A percentile compares a stretch with the other conserved stretches of the same genome.
Conservation (phyloP, 2,797 vertebrate genomes). For the Serranus cabrilla region DNA sequence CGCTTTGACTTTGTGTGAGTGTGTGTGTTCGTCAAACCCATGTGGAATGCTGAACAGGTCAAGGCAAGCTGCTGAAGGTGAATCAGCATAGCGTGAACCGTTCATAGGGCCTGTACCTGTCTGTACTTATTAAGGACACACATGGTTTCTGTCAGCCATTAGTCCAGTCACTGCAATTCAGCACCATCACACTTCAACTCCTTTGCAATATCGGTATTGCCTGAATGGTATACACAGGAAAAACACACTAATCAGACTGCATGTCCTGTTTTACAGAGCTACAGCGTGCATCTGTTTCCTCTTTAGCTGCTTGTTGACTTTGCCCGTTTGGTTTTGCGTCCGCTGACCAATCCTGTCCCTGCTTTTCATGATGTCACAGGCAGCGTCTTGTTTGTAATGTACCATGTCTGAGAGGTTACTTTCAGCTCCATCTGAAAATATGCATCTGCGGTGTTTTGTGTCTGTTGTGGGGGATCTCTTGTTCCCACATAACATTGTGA, state of each 20-base stretch:
- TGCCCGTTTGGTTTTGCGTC: constrained; percentile 4
- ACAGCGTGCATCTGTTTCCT: constrained; percentile 15
- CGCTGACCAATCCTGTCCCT: background rate
- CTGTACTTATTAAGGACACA: constrained; percentile 1
- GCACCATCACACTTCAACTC: background rate
- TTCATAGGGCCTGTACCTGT: constrained; percentile 3
- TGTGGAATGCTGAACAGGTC: constrained; percentile 76
- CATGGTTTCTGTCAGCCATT: background rate
- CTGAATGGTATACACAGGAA: background rate
- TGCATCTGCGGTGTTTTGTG: constrained; percentile 34
- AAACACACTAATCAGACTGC: background rate
- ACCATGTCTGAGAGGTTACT: background rate
- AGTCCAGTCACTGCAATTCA: background rate
- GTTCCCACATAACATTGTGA: constrained; percentile 52
- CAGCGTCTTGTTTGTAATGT: constrained; percentile 11
- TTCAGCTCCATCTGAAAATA: constrained; percentile 12
- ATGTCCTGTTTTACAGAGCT: background rate
- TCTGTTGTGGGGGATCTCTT: constrained; percentile 37
- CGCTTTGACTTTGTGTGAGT: background rate
- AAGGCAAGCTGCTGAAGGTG: constrained; percentile 61
- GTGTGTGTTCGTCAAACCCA: constrained; percentile 11
- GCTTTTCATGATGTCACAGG: constrained; percentile 1
- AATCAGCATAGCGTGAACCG: constrained; percentile 15
- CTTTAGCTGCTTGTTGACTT: constrained; percentile 17
- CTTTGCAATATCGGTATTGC: background rate